A percentile compares a stretch with the other conserved stretches of the same genome.
Conservation (phyloP, 2,797 vertebrate species). For the Oophaga sylvatica region DNA sequence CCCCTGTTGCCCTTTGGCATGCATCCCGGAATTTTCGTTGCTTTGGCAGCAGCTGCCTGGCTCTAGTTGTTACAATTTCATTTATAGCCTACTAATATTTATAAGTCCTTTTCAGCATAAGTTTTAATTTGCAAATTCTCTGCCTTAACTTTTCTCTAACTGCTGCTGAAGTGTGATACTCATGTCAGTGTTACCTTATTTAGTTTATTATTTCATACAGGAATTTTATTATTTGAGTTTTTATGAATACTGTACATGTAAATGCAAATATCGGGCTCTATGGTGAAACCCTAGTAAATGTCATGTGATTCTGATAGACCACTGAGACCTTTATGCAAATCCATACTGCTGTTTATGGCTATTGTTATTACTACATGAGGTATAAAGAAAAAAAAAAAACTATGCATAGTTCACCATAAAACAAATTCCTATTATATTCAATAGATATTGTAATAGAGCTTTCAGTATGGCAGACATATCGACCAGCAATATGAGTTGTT, state of each 20-base stretch:
- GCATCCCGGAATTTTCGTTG: conserved; percentile 4
- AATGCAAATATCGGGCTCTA: neutral
- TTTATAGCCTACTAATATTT: neutral
- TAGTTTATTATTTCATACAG: neutral
- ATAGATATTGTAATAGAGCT: too few species aligned
- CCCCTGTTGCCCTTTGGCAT: neutral
- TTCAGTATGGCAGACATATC: too few species aligned
- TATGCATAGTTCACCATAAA: neutral
- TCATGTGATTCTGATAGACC: too few species aligned
- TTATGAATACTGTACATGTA: neutral
- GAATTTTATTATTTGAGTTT: neutral
- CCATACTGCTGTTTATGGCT: neutral
- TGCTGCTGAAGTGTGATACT: neutral
- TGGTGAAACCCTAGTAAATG: too few species aligned
- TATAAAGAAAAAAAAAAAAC: neutral
- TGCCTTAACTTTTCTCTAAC: neutral
- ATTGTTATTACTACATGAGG: neutral
- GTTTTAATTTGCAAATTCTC: neutral
- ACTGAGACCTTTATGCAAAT: too few species aligned
- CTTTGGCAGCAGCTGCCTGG: conserved; percentile 20
- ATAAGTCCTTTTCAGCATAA: neutral
- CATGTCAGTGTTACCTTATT: neutral
- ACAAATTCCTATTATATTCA: too few species aligned
- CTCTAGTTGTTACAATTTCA: neutral
- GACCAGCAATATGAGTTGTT: too few species aligned